phyloP scores from a whole-genome alignment of 2,888 invertebrate genomes.

The Dioctria linearis region DNA sequence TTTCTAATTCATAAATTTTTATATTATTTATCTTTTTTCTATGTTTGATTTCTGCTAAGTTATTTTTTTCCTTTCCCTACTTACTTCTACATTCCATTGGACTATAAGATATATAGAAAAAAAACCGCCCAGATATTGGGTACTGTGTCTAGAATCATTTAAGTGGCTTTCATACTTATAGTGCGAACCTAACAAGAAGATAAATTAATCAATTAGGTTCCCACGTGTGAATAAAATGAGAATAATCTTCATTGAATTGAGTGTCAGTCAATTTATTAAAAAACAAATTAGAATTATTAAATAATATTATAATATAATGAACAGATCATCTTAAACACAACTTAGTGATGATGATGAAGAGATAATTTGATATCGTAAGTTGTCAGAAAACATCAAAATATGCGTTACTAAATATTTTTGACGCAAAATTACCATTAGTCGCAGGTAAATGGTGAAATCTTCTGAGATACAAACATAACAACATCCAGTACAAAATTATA shows the following conservation, averaged over 20 bases:
- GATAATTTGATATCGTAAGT: too few species aligned
- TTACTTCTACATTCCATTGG: background rate
- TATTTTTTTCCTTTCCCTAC: background rate
- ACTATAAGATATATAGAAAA: background rate
- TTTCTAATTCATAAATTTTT: background rate
- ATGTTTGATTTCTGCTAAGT: too few species aligned
- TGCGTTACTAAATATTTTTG: too few species aligned
- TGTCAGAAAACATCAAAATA: too few species aligned
- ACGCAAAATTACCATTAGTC: background rate
- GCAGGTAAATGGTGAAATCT: background rate
- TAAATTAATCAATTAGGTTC: slow-evolving; percentile 18
- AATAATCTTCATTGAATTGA: background rate
- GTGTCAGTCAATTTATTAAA: background rate
- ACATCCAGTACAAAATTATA: slow-evolving; percentile 27
- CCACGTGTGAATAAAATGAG: slow-evolving; percentile 13
- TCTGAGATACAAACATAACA: background rate
- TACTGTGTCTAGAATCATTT: slow-evolving; percentile 17
- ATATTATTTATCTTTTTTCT: too few species aligned
- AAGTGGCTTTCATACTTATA: slow-evolving; percentile 26
- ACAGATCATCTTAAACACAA: too few species aligned
- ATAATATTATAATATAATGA: too few species aligned
- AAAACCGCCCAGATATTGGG: background rate
- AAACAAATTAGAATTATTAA: background rate
- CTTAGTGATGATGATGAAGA: too few species aligned
- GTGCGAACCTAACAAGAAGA: slow-evolving; percentile 24